Percentiles rank a stretch among this genome's conserved stretches.
Conservation (phyloP, 2,888 invertebrate genomes). For the Cephus spinipes region DNA sequence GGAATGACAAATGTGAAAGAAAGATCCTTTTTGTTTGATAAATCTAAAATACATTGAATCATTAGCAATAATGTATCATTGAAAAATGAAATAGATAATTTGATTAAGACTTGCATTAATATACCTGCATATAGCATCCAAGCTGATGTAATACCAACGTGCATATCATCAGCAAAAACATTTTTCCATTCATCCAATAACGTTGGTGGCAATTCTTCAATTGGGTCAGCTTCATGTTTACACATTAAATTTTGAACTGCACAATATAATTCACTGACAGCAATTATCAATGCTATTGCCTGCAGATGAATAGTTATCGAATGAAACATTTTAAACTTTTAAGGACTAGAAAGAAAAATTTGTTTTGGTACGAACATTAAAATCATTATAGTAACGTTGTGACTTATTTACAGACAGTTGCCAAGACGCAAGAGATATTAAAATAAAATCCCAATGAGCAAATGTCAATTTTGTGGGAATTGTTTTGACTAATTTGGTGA, state of each 20-base stretch:
- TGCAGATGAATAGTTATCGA: constrained; percentile 9
- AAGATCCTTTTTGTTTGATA: constrained; percentile 42
- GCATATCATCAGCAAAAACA: constrained; percentile 78
- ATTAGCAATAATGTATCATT: constrained; percentile 8
- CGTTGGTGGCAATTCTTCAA: constrained; percentile 58
- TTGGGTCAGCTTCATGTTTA: constrained; percentile 58
- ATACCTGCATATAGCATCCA: constrained; percentile 69
- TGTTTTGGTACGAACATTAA: constrained; percentile 68
- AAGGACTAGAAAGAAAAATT: neutral
- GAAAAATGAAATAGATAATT: neutral
- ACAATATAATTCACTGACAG: constrained; percentile 70
- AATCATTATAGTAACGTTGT: constrained; percentile 62
- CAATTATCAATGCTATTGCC: constrained; percentile 62
- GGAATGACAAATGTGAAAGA: constrained; percentile 39
- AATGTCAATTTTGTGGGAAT: constrained; percentile 56
- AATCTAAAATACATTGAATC: constrained; percentile 35
- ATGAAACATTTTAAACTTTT: neutral
- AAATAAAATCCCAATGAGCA: constrained; percentile 80
- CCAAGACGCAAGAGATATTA: constrained; percentile 79
- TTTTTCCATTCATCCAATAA: constrained; percentile 80
- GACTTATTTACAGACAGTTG: constrained; percentile 69
- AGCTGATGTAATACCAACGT: constrained; percentile 68
- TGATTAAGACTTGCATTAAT: constrained; percentile 14
- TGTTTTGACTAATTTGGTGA: constrained; percentile 43
- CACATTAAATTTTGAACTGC: constrained; percentile 67